Conservation (phyloP, 2,113 vertebrate genomes). For the Pampusana beccarii region DNA sequence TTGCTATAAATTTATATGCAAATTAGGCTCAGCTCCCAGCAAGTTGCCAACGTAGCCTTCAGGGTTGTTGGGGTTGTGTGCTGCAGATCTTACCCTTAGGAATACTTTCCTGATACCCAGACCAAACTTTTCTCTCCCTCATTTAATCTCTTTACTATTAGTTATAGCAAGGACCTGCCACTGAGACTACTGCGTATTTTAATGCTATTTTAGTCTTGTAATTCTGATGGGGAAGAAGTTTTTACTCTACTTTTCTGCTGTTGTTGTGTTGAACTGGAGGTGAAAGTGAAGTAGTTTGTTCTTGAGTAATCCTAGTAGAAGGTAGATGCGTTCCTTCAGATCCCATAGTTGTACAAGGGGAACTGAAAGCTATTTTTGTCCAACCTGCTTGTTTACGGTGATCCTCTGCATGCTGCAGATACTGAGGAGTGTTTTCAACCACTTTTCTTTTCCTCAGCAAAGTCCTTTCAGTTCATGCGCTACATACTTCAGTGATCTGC, state of each 20-base stretch:
- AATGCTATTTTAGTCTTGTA: constrained; percentile 21
- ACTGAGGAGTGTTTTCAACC: neutral
- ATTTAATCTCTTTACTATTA: neutral
- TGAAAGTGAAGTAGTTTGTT: neutral
- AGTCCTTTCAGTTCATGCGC: neutral
- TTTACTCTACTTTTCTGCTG: neutral
- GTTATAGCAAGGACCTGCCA: neutral
- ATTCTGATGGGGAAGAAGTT: neutral
- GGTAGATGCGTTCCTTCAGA: neutral
- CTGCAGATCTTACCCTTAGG: neutral
- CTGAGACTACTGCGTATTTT: neutral
- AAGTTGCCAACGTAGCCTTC: neutral
- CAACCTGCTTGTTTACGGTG: neutral
- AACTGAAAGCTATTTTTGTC: neutral
- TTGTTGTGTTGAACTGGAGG: neutral
- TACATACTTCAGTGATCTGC: neutral
- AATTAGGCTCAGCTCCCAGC: neutral
- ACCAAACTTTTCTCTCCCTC: neutral
- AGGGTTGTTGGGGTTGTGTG: neutral
- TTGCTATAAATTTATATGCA: neutral
- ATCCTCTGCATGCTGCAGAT: neutral
- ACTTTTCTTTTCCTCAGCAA: neutral
- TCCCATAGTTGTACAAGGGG: neutral
- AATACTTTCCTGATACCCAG: neutral
- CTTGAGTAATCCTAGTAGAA: neutral